Percentiles rank a stretch among this genome's conserved stretches.
Evolutionary conservation across 2,797 vertebrate genomes (phyloP).

Genomic region (Lagocephalus sceleratus): DNA sequence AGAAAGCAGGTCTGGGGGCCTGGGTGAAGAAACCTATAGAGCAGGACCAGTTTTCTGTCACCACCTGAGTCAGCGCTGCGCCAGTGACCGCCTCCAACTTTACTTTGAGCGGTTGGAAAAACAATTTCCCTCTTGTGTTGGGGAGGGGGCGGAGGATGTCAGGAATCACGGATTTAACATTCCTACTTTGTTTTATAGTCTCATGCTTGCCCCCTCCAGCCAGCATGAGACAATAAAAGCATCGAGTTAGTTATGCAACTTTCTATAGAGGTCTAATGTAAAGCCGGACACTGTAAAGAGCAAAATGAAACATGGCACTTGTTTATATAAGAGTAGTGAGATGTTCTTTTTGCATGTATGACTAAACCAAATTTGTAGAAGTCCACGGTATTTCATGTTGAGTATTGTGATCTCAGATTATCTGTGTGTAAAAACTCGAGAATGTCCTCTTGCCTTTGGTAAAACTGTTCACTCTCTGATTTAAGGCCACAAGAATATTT

Average conservation of each 20-base stretch:
- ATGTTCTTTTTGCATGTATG: constrained; percentile 33
- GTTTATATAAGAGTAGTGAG: constrained; percentile 17
- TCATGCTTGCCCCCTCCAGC: constrained; percentile 18
- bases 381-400: constrained; percentile 8
- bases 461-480: background rate
- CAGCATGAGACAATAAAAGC: constrained; percentile 20
- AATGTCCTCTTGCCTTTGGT: constrained; percentile 25
- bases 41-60: constrained; percentile 90
- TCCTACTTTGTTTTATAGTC: constrained; percentile 12
- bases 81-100: background rate
- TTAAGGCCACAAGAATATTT: background rate
- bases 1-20: constrained; percentile 86
- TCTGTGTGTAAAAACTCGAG: constrained; percentile 22
- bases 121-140: constrained; percentile 2
- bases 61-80: constrained; percentile 28
- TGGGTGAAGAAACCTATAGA: constrained; percentile 95
- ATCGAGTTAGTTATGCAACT: constrained; percentile 45
- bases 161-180: constrained; percentile 20
- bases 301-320: constrained; percentile 1
- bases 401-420: constrained; percentile 15
- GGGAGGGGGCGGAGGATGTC: constrained; percentile 22
- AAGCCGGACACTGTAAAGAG: constrained; percentile 1
- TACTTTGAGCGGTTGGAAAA: background rate
- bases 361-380: constrained; percentile 15
- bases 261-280: constrained; percentile 23